Evolutionary conservation across 2,888 invertebrate species (phyloP), one percentile per base, ranked within the genome.

Genomic region (Drosophila kuntzei): DNA sequence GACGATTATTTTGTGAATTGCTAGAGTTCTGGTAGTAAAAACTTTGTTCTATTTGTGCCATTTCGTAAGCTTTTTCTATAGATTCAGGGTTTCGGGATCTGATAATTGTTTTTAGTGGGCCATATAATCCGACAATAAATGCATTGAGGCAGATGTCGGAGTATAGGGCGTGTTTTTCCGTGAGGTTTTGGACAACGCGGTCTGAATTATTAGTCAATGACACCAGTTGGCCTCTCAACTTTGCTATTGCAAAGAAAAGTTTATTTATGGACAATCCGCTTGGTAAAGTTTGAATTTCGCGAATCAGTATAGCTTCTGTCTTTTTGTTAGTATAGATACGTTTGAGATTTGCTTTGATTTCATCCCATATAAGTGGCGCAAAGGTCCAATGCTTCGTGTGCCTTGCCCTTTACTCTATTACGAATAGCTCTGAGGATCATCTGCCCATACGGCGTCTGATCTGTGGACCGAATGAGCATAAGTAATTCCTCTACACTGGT

Each of bases 81-180:
- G 63, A 18, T 14, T 63, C 43, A 11, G 62, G 62, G 2, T 36
- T 50, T n/a, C 43, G 51, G 22, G 18, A 25, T 32, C 53, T 65
- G 12, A 63, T 55, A 4, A 16, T 22, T 43, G 62, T 43, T 41
- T 25, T 55, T 18, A 55, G 36, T 63, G 49, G 55, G 16, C 27
- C 55, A 3, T 49, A 57, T 55, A 63, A 9, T 16, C 63, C 47
- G 5, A 63, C 55, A 20, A 49, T 16, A 12, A 64, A 64, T 58
- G 46, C 20, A 46, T 58, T 58, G 8, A 58, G 25, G 27, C 64
- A 53, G 47, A 64, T 32, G 18, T 32, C 29, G 25, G 32, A 25
- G 25, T 63, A 58, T 22, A 37, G 44, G 32, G 22, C 25, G 16
- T 39, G 46, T 47, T 54, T 54, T 11, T n/a, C 41, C 7, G 49